Conservation (phyloP, 2,113 vertebrate species). For the Macquaria ambigua region DNA sequence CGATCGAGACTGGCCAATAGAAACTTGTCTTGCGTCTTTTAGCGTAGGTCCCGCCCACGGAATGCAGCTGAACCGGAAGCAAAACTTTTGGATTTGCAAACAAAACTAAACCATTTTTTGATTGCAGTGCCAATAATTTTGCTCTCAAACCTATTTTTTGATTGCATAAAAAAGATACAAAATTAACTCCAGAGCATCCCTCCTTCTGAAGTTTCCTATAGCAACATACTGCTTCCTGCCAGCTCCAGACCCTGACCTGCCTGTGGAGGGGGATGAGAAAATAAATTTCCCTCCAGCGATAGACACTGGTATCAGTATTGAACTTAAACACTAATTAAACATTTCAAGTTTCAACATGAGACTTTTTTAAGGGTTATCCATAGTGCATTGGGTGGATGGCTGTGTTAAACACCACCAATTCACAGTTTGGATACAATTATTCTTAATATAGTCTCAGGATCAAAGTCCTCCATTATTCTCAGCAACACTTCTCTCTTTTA, state of each 20-base stretch:
- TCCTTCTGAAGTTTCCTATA: background rate
- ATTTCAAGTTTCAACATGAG: background rate
- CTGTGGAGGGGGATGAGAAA: background rate
- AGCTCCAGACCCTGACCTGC: background rate
- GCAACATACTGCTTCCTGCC: background rate
- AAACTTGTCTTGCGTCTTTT: too few species aligned
- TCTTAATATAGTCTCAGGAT: constrained; percentile 31
- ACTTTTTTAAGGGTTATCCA: background rate
- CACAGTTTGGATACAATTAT: constrained; percentile 27
- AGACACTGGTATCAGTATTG: background rate
- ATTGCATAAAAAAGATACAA: too few species aligned
- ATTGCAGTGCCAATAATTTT: too few species aligned
- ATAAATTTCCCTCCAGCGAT: background rate
- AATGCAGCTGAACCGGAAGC: too few species aligned
- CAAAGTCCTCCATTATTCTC: constrained; percentile 42
- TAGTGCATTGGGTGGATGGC: background rate
- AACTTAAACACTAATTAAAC: constrained; percentile 26
- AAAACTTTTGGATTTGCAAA: too few species aligned
- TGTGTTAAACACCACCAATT: constrained; percentile 4
- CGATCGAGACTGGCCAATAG: too few species aligned
- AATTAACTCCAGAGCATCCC: too few species aligned
- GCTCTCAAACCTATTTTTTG: too few species aligned
- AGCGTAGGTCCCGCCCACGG: too few species aligned
- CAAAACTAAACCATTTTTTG: too few species aligned
- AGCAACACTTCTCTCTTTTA: background rate